Conservation (phyloP, 2,113 vertebrate species). For the Thamnaconus septentrionalis region DNA sequence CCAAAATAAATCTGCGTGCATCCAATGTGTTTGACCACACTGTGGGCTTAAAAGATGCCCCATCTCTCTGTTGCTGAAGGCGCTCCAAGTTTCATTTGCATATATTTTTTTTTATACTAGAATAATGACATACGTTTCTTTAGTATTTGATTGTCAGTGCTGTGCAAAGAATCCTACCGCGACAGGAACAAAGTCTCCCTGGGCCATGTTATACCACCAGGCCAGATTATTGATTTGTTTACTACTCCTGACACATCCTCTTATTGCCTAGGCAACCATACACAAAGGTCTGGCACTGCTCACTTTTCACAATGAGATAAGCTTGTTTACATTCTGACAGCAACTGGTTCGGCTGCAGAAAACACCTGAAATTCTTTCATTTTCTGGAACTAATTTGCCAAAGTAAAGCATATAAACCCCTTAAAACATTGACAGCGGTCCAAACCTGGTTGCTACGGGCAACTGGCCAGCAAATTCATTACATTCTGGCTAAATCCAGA, state of each 20-base stretch:
- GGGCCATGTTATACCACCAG: not conserved
- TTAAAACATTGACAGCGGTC: not conserved
- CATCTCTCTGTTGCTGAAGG: conserved; percentile 10
- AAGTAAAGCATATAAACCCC: not conserved
- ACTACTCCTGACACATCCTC: conserved; percentile 8
- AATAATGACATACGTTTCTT: not conserved
- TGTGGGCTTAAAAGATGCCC: not conserved
- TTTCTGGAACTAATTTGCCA: not conserved
- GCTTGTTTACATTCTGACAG: conserved; percentile 3
- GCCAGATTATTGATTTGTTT: conserved; percentile 37
- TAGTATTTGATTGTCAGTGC: not conserved
- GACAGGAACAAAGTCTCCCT: conserved; percentile 6
- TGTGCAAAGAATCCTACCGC: not conserved
- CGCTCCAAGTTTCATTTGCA: conserved; percentile 21
- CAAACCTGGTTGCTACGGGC: conserved; percentile 11
- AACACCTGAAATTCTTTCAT: not conserved
- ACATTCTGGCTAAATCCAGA: conserved; percentile 3
- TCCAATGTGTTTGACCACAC: conserved; percentile 19
- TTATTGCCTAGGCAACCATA: conserved; percentile 14
- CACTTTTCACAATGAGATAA: conserved; percentile 30
- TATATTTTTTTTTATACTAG: too few species aligned
- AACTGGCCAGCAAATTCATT: conserved; percentile 31
- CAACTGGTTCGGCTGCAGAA: conserved; percentile 8
- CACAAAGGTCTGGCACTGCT: conserved; percentile 37
- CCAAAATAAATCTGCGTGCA: conserved; percentile 21